Evolutionary conservation across 2,888 invertebrate genomes (phyloP).

Genomic region (Pycnomerus fuliginosus): DNA sequence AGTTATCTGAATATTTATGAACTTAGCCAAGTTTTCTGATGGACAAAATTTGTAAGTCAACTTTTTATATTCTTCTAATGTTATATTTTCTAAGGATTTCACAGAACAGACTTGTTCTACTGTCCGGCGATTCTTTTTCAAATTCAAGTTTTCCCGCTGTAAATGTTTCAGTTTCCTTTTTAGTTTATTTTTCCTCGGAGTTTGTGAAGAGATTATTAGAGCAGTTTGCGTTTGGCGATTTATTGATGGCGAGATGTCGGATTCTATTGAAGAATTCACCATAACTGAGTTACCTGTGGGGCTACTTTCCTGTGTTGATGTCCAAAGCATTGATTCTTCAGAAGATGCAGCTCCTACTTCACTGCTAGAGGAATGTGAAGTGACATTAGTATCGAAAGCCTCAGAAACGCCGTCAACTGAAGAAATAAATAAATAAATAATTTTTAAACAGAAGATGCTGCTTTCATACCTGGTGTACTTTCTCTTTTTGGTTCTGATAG

Average conservation of each 20-base stretch:
- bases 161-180: conserved; percentile 1
- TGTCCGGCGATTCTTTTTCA: background rate
- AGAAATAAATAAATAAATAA: too few relatives aligned
- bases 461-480: too few relatives aligned
- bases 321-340: background rate
- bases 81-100: background rate
- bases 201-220: conserved; percentile 5
- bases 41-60: conserved; percentile 3
- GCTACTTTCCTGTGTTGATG: background rate
- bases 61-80: background rate
- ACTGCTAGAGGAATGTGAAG: background rate
- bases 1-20: conserved; percentile 1
- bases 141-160: conserved; percentile 3
- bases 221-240: conserved; percentile 12
- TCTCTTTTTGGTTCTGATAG: background rate
- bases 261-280: too few relatives aligned
- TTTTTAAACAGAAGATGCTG: too few relatives aligned
- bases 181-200: conserved; percentile 8
- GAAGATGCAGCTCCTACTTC: background rate
- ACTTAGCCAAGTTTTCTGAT: conserved; percentile 1
- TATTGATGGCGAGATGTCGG: too few relatives aligned
- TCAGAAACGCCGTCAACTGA: too few relatives aligned
- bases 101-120: background rate
- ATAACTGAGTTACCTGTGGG: background rate
- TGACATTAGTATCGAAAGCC: too few relatives aligned